A percentile compares a stretch with the other conserved stretches of the same genome.
phyloP scores from a whole-genome alignment of 2,113 vertebrate species.

The Psammodynastes pulverulentus region DNA sequence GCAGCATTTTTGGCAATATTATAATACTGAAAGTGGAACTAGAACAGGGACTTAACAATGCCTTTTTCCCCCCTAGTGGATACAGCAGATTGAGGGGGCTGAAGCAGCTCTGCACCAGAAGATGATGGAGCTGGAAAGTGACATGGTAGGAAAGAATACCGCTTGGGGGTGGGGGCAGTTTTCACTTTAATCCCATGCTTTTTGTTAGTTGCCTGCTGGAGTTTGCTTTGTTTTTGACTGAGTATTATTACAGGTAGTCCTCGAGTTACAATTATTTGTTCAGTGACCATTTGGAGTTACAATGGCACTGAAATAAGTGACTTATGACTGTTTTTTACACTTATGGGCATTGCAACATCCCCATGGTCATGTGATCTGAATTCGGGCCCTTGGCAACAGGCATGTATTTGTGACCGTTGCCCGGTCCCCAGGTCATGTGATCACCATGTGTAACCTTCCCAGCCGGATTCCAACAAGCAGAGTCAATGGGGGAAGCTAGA shows the following conservation, averaged over 20 bases:
- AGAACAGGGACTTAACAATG: not conserved
- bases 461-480: not conserved
- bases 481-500: not conserved
- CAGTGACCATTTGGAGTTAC: not conserved
- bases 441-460: not conserved
- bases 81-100: slow-evolving; percentile 97
- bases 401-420: not conserved
- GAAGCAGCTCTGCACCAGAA: slow-evolving; percentile 97
- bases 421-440: not conserved
- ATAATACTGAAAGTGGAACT: not conserved
- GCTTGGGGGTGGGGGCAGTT: not conserved
- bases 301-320: not conserved
- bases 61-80: slow-evolving; percentile 81
- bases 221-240: not conserved
- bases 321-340: not conserved
- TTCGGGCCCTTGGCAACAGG: not conserved
- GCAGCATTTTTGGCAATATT: not conserved
- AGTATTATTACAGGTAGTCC: not conserved
- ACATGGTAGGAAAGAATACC: slow-evolving; percentile 81
- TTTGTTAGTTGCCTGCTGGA: not conserved
- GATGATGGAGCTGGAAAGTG: slow-evolving; percentile 96
- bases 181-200: not conserved
- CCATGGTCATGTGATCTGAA: not conserved
- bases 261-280: not conserved
- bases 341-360: not conserved